Base-by-base conservation (phyloP, 2,888 invertebrate species). In the Pharmacophagus antenor region DNA sequence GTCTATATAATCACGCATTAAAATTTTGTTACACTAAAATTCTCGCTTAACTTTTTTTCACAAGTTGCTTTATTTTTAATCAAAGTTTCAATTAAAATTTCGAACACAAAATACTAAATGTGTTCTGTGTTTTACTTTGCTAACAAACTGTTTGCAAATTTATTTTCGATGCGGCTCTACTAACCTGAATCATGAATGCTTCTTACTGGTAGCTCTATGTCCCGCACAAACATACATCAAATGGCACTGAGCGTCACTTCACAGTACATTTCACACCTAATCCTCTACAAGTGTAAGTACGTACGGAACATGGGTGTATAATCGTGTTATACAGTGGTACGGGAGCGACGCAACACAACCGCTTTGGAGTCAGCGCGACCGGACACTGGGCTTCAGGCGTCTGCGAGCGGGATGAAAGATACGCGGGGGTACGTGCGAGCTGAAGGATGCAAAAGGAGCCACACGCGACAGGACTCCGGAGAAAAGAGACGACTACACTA, bases 401-500 rank as follows among this genome's bases (percentile, higher is more conserved):
- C 80, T 71, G 70, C 85, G 88, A 88, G 88, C 81, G 85, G 87
- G 88, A 88, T 84, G 80, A 84, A 88, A 88, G 88, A 90, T 88
- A 76, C 71, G 86, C 84, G 87, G 84, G 84, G 85, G 84, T 77
- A 80, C 81, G 84, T 81, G 81, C 81, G 82, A 73, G 80, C 84
- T 84, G 86, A 89, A 89, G 89, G 89, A 89, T 87, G 82, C 85
- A 82, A 84, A 88, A 88, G 89, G 88, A 87, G 83, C 81, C 74
- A 88, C 86, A 88, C 84, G 88, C 87, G 87, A 87, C 89, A 88
- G 88, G 88, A 90, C 88, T 84, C 83, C 77, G 88, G 81, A 84
- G 89, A 89, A 90, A 90, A 89, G 90, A 90, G 90, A 90, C 85
- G 84, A 88, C 88, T 83, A 87, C 88, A 88, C 84, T 79, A 75